Percentiles rank a stretch among this genome's conserved stretches.
phyloP scores from a whole-genome alignment of 2,888 invertebrate species.

The Zhuqinia jingwanae region DNA sequence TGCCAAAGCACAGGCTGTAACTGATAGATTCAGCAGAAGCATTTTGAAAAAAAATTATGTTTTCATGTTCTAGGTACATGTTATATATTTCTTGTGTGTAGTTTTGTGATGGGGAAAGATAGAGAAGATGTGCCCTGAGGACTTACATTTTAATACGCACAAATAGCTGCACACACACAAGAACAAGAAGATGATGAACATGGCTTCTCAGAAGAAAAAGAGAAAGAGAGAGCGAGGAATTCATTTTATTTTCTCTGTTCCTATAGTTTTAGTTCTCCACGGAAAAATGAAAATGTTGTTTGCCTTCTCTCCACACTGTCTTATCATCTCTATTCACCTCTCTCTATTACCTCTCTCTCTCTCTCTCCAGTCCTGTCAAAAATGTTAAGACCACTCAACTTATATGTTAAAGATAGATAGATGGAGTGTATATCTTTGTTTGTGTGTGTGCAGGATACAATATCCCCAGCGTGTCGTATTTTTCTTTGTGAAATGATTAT shows the following conservation, averaged over 20 bases:
- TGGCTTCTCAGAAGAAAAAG: too few relatives aligned
- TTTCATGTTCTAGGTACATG: too few relatives aligned
- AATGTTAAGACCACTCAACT: background rate
- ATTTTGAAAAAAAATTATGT: background rate
- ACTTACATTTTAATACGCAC: background rate
- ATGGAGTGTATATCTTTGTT: background rate
- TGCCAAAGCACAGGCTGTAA: background rate
- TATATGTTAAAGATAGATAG: too few relatives aligned
- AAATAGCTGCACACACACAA: background rate
- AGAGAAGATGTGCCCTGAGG: background rate
- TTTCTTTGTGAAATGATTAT: background rate
- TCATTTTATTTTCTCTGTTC: conserved; percentile 7
- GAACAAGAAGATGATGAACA: too few relatives aligned
- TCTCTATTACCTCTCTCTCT: too few relatives aligned
- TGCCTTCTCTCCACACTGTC: background rate
- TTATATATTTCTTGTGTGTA: too few relatives aligned
- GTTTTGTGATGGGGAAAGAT: too few relatives aligned
- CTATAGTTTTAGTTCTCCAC: too few relatives aligned
- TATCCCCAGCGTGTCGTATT: background rate
- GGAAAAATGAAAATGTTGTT: background rate
- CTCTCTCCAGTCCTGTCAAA: background rate
- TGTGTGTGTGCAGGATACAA: background rate
- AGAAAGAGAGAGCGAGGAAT: too few relatives aligned
- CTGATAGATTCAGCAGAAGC: conserved; percentile 5
- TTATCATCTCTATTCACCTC: background rate